Evolutionary conservation across 2,113 vertebrate genomes (phyloP).

Genomic region (Entomyzon cyanotis): DNA sequence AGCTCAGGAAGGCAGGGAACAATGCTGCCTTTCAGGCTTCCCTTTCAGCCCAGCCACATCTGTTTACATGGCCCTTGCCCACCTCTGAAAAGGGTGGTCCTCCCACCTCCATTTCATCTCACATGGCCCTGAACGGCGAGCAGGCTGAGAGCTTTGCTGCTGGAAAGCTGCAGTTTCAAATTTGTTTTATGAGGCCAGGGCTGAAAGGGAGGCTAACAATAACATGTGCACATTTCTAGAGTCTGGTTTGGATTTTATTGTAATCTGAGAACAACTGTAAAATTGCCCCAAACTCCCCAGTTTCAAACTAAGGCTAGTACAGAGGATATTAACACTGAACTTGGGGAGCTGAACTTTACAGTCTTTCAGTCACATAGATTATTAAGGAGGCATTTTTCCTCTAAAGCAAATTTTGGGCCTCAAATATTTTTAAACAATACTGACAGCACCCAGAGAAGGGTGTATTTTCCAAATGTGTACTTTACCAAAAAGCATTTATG

Average conservation of each 20-base stretch:
- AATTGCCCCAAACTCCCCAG: background rate
- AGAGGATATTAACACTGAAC: background rate
- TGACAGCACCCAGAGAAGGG: background rate
- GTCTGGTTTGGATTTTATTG: slow-evolving; percentile 50
- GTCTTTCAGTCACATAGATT: background rate
- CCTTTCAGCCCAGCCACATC: slow-evolving; percentile 73
- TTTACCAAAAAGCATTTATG: background rate
- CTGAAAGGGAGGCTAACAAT: slow-evolving; percentile 49
- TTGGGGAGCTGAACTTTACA: background rate
- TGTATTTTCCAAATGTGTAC: background rate
- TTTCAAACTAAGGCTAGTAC: slow-evolving; percentile 35
- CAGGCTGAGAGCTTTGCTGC: background rate
- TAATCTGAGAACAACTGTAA: slow-evolving; percentile 50
- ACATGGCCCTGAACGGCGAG: background rate
- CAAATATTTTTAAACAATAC: background rate
- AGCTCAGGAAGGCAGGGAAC: slow-evolving; percentile 47
- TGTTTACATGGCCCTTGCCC: slow-evolving; percentile 75
- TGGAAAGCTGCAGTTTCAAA: slow-evolving; percentile 39
- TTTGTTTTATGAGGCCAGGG: slow-evolving; percentile 60
- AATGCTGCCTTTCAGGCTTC: slow-evolving; percentile 72
- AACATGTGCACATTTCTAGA: slow-evolving; percentile 30
- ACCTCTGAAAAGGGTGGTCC: slow-evolving; percentile 58
- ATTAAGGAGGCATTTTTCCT: background rate
- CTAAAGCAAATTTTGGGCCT: background rate
- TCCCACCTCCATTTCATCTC: slow-evolving; percentile 56